Evolutionary conservation across 2,888 invertebrate genomes (phyloP).

Genomic region (Morpho deidamia): DNA sequence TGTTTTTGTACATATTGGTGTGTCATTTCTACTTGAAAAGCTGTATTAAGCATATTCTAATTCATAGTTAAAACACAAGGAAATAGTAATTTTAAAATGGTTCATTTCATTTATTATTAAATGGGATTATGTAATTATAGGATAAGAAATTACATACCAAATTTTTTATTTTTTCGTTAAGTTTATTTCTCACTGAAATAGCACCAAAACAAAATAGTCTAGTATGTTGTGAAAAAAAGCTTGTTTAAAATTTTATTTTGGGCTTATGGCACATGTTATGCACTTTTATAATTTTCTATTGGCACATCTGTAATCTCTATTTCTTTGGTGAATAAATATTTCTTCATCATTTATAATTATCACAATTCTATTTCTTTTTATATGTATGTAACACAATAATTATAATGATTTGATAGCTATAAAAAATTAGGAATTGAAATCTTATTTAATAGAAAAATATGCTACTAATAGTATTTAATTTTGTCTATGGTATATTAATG

Average conservation of each 20-base stretch:
- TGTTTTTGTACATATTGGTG: conserved; percentile 25
- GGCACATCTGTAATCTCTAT: conserved; percentile 4
- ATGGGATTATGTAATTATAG: conserved; percentile 1
- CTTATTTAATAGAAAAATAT: too few species aligned
- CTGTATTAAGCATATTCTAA: background rate
- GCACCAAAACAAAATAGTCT: background rate
- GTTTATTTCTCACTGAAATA: background rate
- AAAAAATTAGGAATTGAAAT: too few species aligned
- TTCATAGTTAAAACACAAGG: background rate
- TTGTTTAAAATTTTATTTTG: conserved; percentile 17
- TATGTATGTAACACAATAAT: too few species aligned
- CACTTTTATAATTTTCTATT: conserved; percentile 13
- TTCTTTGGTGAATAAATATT: too few species aligned
- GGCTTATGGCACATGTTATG: conserved; percentile 19
- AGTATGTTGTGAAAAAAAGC: conserved; percentile 8
- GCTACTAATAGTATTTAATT: too few species aligned
- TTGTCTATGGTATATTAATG: too few species aligned
- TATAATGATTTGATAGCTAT: too few species aligned
- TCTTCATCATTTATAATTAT: too few species aligned
- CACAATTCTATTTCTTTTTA: too few species aligned
- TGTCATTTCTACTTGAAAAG: conserved; percentile 30
- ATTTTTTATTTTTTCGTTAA: background rate
- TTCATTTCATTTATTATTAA: background rate
- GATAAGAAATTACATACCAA: conserved; percentile 29
- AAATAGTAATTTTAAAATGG: background rate